Evolutionary conservation across 2,888 invertebrate genomes (phyloP).

Genomic region (Sarcophaga carnaria): DNA sequence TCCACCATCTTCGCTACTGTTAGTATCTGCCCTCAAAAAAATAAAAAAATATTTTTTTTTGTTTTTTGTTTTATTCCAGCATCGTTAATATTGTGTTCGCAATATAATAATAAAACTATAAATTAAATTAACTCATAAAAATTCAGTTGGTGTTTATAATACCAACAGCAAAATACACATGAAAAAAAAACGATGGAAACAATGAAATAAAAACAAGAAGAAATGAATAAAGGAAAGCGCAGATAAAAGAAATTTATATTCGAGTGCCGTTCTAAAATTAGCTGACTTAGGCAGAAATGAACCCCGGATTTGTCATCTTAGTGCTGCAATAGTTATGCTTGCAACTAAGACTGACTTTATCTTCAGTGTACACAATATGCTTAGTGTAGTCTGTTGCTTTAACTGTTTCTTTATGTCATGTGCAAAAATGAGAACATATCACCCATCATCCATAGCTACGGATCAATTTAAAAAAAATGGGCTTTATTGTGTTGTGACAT

Average conservation of each 20-base stretch:
- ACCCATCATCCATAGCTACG: too few relatives aligned
- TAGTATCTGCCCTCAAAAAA: background rate
- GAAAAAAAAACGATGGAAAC: background rate
- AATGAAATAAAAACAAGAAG: constrained; percentile 60
- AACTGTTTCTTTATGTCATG: too few relatives aligned
- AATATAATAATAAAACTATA: constrained; percentile 81
- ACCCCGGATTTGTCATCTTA: too few relatives aligned
- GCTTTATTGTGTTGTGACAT: too few relatives aligned
- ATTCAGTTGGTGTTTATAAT: constrained; percentile 80
- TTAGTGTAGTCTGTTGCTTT: too few relatives aligned
- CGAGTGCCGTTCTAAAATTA: background rate
- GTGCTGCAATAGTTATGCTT: too few relatives aligned
- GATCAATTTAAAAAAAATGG: too few relatives aligned
- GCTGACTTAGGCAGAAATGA: background rate
- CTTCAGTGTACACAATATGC: too few relatives aligned
- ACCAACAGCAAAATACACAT: constrained; percentile 60
- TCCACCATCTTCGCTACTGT: background rate
- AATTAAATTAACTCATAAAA: constrained; percentile 82
- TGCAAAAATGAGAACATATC: too few relatives aligned
- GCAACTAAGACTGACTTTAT: too few relatives aligned
- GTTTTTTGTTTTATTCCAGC: constrained; percentile 7
- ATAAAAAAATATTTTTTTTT: background rate
- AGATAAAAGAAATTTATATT: background rate
- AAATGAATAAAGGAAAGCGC: constrained; percentile 20
- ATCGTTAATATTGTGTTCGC: constrained; percentile 73